Base-by-base conservation (phyloP, 2,888 invertebrate species). In the Drosophila falleni region DNA sequence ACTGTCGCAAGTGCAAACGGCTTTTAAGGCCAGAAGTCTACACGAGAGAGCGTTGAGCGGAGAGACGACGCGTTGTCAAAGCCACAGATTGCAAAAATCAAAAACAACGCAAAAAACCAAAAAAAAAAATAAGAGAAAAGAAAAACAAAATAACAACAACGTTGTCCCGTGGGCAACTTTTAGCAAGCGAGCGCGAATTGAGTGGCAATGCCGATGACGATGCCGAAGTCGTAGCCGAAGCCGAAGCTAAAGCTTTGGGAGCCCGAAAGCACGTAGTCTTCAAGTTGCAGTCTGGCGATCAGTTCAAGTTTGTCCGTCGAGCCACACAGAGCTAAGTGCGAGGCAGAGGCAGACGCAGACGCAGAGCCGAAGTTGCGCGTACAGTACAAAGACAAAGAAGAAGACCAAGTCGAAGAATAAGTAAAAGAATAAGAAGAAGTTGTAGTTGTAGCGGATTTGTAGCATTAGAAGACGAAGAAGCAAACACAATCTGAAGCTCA, bases 1-100 rank as follows among this genome's bases (percentile, higher is more conserved):
- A 81, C 85, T 81, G 83, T 81, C 85, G 85, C 87, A 83, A 84
- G 83, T 84, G 83, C 83, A 87, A 84, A 87, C 85, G 83, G 79
- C 68, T 74, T 74, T 81, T 62, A 66, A 68, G 76, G 74, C 74
- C 70, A 78, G 66, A 80, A 78, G 80, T 75, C 51, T 71, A 68
- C 75, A 69, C 60, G 68, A 71, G 49, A 61, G 60, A 46, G 55
- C 51, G 42, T 59, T 67, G 51, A 60, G 63, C 63, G 42, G 51
- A 54, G 56, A 54, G 58, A 26, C 47, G 53, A 41, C 26, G 47
- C 74, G 41, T 26, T 47, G 41, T 50, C 74, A 68, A 76, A 72
- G 68, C 44, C 73, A 65, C 51, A 77, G 74, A 74, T 74, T 70
- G 69, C 65, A 73, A 65, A 78, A 53, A 46, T 8, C 46, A 56